Conservation (phyloP, 2,797 vertebrate genomes). For the Sandelia bainsii region DNA sequence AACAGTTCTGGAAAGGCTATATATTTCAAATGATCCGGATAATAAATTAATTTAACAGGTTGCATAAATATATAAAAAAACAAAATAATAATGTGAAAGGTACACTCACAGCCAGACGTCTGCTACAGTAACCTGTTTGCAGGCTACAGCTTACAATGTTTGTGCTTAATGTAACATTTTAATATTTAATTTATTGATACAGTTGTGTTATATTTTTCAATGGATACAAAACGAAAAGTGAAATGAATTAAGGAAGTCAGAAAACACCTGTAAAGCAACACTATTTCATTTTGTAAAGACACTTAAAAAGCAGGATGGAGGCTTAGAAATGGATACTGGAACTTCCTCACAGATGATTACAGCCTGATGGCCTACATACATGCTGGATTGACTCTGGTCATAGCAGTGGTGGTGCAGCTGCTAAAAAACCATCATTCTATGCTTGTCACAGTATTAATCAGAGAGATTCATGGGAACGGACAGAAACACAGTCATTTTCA, state of each 20-base stretch:
- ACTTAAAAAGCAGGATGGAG: not conserved
- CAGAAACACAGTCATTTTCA: slow-evolving; percentile 6
- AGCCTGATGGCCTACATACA: not conserved
- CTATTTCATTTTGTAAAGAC: not conserved
- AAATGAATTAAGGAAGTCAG: not conserved
- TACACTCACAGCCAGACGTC: no score
- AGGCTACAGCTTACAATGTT: slow-evolving; percentile 22
- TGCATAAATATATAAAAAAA: no score
- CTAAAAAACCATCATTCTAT: slow-evolving; percentile 19
- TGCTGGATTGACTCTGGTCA: slow-evolving; percentile 1
- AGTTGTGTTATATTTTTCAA: not conserved
- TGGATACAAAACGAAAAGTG: not conserved
- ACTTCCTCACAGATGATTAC: not conserved
- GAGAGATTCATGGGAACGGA: slow-evolving; percentile 1
- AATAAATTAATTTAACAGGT: no score
- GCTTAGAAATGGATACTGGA: not conserved
- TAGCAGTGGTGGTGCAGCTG: slow-evolving; percentile 38
- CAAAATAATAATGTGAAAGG: no score
- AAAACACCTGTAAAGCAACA: not conserved
- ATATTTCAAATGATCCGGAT: no score
- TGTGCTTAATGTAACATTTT: not conserved
- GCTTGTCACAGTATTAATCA: slow-evolving; percentile 9
- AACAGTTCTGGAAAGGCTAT: no score
- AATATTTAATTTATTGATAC: not conserved
- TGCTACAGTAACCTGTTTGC: slow-evolving; percentile 5